Base-by-base conservation (phyloP, 2,888 invertebrate genomes). In the Blastobasis lacticolella region DNA sequence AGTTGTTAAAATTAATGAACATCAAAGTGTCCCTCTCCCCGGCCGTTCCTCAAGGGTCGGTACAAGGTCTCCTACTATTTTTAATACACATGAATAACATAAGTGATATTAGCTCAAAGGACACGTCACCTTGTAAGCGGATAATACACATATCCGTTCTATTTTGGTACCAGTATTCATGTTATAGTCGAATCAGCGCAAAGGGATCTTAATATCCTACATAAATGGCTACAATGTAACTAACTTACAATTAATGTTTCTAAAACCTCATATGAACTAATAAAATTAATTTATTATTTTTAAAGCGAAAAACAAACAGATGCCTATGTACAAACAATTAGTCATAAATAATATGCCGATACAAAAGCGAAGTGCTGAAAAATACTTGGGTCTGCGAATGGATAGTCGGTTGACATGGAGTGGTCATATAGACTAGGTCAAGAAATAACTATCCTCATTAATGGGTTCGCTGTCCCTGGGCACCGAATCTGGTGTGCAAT, bases 191-290 rank as follows among this genome's bases (percentile, higher is more conserved):
- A 3, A 4, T 48, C 46, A 7, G 54, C 56, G 38, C 54, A 52
- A 50, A 10, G 46, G 7, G 54, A 56, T 44, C 38, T 56, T 42
- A 50, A 51, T 46, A 48, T 23, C n/a, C n/a, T 54, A 44, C 36
- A 41, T 8, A 8, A 23, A 0, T 56, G 54, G 50, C 50, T 56
- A 9, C 44, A 53, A 51, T 45, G 37, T 9, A 57, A 53, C 37
- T 10, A 54, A 4, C 44, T 56, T 38, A 57, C 54, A 10, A 53
- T 54, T 8, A 54, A 54, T 49, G 23, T 36, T 5, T 37, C 48
- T 5, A 57, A 57, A 50, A 51, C 54, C 1, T 50, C 38, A 0
- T 57, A 54, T 38, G 47, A n/a, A n/a, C n/a, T n/a, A n/a, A n/a
- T n/a, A n/a, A n/a, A n/a, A n/a, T n/a, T n/a, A n/a, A n/a, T n/a